Evolutionary conservation across 2,888 invertebrate genomes (phyloP).

Genomic region (Antheraea assamensis): DNA sequence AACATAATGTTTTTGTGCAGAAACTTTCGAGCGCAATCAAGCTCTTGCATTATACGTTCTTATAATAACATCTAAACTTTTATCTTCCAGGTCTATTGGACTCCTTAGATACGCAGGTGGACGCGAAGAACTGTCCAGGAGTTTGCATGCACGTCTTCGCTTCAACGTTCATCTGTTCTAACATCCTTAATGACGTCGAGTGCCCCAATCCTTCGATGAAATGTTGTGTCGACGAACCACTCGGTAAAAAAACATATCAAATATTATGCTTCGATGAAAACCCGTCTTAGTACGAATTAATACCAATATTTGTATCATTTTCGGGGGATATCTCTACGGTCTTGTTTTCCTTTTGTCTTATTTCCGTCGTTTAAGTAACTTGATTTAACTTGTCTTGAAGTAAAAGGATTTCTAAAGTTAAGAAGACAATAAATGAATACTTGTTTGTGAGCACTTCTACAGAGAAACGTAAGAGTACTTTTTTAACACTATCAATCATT

Average conservation of each 20-base stretch:
- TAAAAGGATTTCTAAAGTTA: too few species aligned
- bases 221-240: conserved; percentile 90
- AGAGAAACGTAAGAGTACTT: too few species aligned
- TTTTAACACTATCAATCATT: too few species aligned
- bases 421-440: too few species aligned
- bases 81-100: conserved; percentile 87
- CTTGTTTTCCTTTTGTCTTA: too few species aligned
- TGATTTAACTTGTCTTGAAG: too few species aligned
- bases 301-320: too few species aligned
- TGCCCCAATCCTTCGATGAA: conserved; percentile 92
- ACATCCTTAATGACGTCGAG: conserved; percentile 90
- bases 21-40: not conserved
- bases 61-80: not conserved
- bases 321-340: too few species aligned
- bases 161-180: conserved; percentile 89
- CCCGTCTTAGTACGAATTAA: too few species aligned
- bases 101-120: conserved; percentile 92
- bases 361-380: too few species aligned
- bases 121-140: conserved; percentile 93
- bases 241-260: conserved; percentile 65
- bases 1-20: not conserved
- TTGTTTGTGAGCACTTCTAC: too few species aligned
- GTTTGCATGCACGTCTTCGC: conserved; percentile 93
- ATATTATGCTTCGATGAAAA: not conserved
- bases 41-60: not conserved